Evolutionary conservation across 2,797 vertebrate species (phyloP).

Genomic region (Falco cherrug): DNA sequence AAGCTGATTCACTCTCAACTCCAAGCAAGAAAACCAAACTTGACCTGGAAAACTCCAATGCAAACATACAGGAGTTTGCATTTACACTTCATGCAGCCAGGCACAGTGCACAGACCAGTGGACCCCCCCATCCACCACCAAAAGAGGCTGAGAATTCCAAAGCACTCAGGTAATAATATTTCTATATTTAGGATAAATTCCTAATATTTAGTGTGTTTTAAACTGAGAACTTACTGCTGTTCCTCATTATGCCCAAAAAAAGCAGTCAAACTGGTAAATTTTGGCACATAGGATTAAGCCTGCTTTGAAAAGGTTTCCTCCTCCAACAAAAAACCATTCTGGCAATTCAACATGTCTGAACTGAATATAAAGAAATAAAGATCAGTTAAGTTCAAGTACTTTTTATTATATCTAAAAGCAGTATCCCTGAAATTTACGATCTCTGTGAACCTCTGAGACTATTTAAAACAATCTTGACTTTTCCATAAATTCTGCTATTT

Average conservation of each 20-base stretch:
- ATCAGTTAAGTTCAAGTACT: not conserved
- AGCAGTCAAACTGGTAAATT: not conserved
- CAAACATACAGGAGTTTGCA: not conserved
- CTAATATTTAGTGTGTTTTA: not conserved
- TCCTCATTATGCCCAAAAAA: not conserved
- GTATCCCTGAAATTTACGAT: not conserved
- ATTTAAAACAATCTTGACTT: not conserved
- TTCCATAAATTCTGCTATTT: not conserved
- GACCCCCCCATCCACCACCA: not conserved
- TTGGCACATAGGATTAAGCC: not conserved
- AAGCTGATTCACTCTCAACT: not conserved
- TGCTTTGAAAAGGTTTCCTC: not conserved
- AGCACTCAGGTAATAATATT: not conserved
- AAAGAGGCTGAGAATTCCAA: not conserved
- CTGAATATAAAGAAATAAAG: slow-evolving; percentile 7
- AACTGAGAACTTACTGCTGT: not conserved
- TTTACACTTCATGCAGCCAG: not conserved
- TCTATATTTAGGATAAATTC: not conserved
- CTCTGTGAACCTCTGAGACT: not conserved
- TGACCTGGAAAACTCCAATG: not conserved
- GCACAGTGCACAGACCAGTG: not conserved
- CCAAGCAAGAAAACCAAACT: not conserved
- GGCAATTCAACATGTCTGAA: slow-evolving; percentile 23
- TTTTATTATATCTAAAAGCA: not conserved
- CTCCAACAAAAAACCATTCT: not conserved